phyloP scores from a whole-genome alignment of 1,140 invertebrate genomes.

The Arion vulgaris region DNA sequence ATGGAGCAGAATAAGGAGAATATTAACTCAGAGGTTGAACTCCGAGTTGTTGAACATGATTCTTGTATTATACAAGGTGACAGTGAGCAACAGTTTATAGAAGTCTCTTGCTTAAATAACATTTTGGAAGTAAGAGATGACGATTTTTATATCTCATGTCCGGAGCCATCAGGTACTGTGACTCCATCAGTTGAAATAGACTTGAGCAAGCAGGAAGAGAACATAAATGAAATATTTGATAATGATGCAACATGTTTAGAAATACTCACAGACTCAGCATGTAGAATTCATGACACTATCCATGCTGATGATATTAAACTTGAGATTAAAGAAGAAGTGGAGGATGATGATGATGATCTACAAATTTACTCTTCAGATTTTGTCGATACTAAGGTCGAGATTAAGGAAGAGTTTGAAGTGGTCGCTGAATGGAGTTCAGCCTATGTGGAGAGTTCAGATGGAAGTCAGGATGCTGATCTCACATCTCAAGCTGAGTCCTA shows the following conservation, averaged over 20 bases:
- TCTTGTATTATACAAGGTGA: too few species aligned
- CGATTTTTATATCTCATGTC: too few species aligned
- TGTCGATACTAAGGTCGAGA: slow-evolving; percentile 22
- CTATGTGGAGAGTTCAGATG: slow-evolving; percentile 10
- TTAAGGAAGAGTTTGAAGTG: slow-evolving; percentile 59
- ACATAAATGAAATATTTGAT: neutral
- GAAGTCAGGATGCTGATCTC: neutral
- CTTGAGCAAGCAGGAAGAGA: neutral
- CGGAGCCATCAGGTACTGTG: too few species aligned
- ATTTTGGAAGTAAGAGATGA: too few species aligned
- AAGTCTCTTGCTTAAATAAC: too few species aligned
- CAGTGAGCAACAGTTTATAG: too few species aligned
- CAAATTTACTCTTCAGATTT: neutral
- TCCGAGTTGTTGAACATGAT: too few species aligned
- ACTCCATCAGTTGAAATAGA: neutral
- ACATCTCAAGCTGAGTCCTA: neutral
- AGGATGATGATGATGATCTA: slow-evolving; percentile 28
- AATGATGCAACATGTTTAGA: slow-evolving; percentile 72
- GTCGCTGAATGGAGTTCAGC: slow-evolving; percentile 64
- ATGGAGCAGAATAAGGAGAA: too few species aligned
- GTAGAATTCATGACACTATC: slow-evolving; percentile 37
- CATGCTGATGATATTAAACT: slow-evolving; percentile 20
- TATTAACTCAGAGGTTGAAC: too few species aligned
- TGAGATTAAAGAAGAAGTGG: slow-evolving; percentile 39
- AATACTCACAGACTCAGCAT: slow-evolving; percentile 84